These are phyloP conservation scores for Rhaphigaster nebulosa DNA, from an alignment of 2,888 invertebrate genomes.

Conservation along the genomic window DNA sequence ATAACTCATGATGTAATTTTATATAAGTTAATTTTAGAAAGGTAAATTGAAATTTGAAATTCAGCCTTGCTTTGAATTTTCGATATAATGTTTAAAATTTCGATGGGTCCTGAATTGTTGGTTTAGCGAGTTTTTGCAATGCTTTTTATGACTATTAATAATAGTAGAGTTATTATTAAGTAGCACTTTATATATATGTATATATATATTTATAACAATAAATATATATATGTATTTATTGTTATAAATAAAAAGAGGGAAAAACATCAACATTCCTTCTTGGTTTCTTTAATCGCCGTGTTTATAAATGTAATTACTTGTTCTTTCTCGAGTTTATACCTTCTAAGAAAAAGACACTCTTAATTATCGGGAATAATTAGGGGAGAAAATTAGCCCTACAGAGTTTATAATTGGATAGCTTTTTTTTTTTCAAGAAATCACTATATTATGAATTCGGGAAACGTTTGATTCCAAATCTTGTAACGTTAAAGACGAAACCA, in stretches of 20 bases:
- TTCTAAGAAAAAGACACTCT: slow-evolving; percentile 22
- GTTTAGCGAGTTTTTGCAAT: too few relatives aligned
- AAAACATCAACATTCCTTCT: neutral
- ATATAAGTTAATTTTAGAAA: too few relatives aligned
- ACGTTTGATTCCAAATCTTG: neutral
- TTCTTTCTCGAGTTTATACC: neutral
- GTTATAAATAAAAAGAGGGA: neutral
- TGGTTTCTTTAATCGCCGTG: neutral
- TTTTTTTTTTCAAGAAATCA: neutral
- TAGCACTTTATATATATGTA: too few relatives aligned
- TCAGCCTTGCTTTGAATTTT: too few relatives aligned
- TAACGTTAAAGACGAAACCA: neutral
- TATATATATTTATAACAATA: too few relatives aligned
- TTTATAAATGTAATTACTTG: slow-evolving; percentile 19
- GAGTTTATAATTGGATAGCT: neutral
- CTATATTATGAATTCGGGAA: neutral
- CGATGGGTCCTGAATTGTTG: too few relatives aligned
- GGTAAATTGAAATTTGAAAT: too few relatives aligned
- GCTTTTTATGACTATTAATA: too few relatives aligned
- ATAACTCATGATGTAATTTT: too few relatives aligned
- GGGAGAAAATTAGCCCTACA: neutral
- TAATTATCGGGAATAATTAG: slow-evolving; percentile 23
- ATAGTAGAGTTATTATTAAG: too few relatives aligned
- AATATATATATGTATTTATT: neutral
- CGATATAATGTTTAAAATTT: too few relatives aligned